Evolutionary conservation across 2,797 vertebrate species (phyloP).

Genomic region (Nyctibius grandis): DNA sequence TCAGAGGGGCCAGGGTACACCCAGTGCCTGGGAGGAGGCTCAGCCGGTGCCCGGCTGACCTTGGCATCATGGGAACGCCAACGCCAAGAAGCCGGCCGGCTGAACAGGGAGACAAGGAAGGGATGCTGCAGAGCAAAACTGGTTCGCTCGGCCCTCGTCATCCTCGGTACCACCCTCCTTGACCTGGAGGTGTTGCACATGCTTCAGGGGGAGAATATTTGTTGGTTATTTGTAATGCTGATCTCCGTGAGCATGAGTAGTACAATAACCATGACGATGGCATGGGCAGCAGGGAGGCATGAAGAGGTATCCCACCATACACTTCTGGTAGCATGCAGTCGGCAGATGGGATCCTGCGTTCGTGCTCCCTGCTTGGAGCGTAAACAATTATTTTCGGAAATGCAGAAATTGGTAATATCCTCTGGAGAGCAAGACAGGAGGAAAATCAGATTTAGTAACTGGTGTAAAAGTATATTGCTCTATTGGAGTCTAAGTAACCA

Average conservation of each 20-base stretch:
- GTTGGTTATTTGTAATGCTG: not conserved
- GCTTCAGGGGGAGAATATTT: not conserved
- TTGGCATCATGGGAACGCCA: not conserved
- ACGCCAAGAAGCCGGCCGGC: not conserved
- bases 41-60: not conserved
- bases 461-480: not conserved
- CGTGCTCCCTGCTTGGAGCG: not conserved
- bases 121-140: not conserved
- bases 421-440: not conserved
- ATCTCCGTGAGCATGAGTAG: not conserved
- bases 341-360: not conserved
- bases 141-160: not conserved
- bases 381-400: not conserved
- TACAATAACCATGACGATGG: not conserved
- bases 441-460: constrained; percentile 30
- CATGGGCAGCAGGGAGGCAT: not conserved
- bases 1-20: not conserved
- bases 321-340: not conserved
- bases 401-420: not conserved
- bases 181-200: not conserved
- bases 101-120: not conserved
- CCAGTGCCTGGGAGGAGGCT: not conserved
- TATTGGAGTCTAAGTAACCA: not conserved
- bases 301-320: not conserved
- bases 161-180: not conserved